These are phyloP conservation scores for Hydriomena furcata DNA, from an alignment of 2,888 invertebrate species.

Conservation along the genomic window DNA sequence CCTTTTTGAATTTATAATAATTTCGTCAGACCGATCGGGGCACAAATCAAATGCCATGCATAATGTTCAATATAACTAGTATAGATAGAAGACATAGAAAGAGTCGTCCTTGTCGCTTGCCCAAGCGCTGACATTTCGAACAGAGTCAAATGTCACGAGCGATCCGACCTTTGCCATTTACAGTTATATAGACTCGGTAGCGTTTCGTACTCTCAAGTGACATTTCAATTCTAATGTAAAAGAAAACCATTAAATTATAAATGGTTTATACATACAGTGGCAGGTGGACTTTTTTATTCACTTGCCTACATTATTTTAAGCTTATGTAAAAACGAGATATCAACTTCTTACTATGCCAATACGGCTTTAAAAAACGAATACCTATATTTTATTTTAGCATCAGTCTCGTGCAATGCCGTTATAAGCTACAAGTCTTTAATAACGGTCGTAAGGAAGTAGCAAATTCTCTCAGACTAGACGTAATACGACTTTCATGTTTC, in stretches of 20 bases:
- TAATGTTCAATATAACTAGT: slow-evolving; percentile 63
- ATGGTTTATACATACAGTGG: slow-evolving; percentile 10
- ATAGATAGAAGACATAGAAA: slow-evolving; percentile 75
- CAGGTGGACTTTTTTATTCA: no score
- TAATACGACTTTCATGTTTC: slow-evolving; percentile 23
- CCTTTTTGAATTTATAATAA: slow-evolving; percentile 71
- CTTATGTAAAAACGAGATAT: no score
- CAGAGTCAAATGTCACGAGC: slow-evolving; percentile 79
- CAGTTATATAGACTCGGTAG: slow-evolving; percentile 49
- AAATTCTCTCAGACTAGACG: slow-evolving; percentile 6
- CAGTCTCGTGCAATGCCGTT: slow-evolving; percentile 12
- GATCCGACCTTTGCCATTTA: slow-evolving; percentile 77
- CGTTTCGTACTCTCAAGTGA: slow-evolving; percentile 51
- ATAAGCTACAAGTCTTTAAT: slow-evolving; percentile 14
- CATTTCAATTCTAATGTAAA: slow-evolving; percentile 61
- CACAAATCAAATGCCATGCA: slow-evolving; percentile 78
- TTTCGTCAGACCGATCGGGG: slow-evolving; percentile 67
- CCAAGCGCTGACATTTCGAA: slow-evolving; percentile 79
- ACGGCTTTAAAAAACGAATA: no score
- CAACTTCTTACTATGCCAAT: no score
- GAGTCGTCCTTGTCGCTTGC: slow-evolving; percentile 81
- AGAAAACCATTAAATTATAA: no score
- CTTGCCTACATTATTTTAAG: no score
- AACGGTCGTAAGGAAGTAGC: slow-evolving; percentile 14
- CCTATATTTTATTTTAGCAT: slow-evolving; percentile 29